Evolutionary conservation across 2,797 vertebrate species (phyloP).

Genomic region (Pseudocheirus occidentalis): DNA sequence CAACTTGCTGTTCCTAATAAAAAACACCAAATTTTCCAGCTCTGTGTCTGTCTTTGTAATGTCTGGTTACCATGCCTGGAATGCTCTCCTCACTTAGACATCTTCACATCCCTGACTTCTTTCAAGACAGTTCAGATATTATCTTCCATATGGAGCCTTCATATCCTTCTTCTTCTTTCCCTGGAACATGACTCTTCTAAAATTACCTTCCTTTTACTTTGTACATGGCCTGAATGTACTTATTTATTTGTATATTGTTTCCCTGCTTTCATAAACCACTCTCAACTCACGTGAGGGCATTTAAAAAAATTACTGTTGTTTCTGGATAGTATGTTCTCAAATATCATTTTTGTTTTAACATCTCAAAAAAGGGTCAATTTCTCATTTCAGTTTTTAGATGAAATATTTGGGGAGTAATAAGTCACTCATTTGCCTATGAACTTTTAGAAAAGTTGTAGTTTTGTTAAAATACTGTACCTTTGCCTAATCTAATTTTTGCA

Average conservation of each 20-base stretch:
- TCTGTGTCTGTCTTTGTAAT: neutral
- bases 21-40: too few relatives aligned
- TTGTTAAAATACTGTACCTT: constrained; percentile 86
- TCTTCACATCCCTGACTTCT: neutral
- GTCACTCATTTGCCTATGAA: constrained; percentile 80
- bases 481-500: constrained; percentile 85
- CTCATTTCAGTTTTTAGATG: constrained; percentile 75
- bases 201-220: neutral
- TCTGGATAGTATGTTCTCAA: constrained; percentile 61
- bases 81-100: neutral
- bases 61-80: too few relatives aligned
- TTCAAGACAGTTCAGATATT: neutral
- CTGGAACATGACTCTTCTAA: neutral
- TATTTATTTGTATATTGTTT: neutral
- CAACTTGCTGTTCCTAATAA: neutral
- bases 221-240: neutral
- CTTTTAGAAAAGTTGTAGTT: constrained; percentile 83
- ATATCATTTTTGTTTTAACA: constrained; percentile 57
- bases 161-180: neutral
- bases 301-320: neutral
- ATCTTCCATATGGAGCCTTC: neutral
- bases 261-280: neutral
- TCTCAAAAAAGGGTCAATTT: constrained; percentile 63
- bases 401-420: constrained; percentile 75
- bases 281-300: neutral